These are phyloP conservation scores for Sebastes diaconus DNA, from an alignment of 2,797 vertebrate species.

Conservation along the genomic window DNA sequence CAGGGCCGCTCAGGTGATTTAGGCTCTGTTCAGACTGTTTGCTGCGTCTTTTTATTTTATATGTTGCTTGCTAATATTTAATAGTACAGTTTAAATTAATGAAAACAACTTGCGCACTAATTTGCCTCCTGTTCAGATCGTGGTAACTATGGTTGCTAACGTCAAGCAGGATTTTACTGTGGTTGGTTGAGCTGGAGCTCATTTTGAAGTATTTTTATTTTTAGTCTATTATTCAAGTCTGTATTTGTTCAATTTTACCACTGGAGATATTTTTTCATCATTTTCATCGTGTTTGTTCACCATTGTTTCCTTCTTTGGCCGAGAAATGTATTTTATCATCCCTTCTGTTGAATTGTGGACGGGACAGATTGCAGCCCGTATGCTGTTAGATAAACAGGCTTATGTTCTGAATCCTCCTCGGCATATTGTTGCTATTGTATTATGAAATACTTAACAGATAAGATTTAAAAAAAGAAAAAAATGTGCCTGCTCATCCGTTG, in stretches of 20 bases:
- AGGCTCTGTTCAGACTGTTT: too few relatives aligned
- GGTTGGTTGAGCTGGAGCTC: too few relatives aligned
- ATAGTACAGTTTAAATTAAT: too few relatives aligned
- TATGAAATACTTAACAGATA: background rate
- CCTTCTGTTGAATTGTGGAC: background rate
- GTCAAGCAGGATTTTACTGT: too few relatives aligned
- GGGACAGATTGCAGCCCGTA: background rate
- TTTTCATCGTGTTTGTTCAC: background rate
- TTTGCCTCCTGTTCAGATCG: too few relatives aligned
- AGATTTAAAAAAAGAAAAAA: background rate
- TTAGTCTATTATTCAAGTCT: too few relatives aligned
- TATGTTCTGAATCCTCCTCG: background rate
- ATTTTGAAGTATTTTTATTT: too few relatives aligned
- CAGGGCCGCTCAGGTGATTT: background rate
- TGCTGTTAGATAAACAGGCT: slow-evolving; percentile 1
- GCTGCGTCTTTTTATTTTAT: too few relatives aligned
- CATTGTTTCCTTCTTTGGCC: background rate
- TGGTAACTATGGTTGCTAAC: too few relatives aligned
- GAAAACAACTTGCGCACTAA: too few relatives aligned
- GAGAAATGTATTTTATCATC: background rate
- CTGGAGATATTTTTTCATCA: too few relatives aligned
- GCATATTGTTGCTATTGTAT: background rate
- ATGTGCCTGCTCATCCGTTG: background rate
- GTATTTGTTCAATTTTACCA: background rate
- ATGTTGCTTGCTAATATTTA: too few relatives aligned